Evolutionary conservation across 2,888 invertebrate genomes (phyloP), one percentile per base, ranked within the genome.

Genomic region (Nemotelus pantherinus): DNA sequence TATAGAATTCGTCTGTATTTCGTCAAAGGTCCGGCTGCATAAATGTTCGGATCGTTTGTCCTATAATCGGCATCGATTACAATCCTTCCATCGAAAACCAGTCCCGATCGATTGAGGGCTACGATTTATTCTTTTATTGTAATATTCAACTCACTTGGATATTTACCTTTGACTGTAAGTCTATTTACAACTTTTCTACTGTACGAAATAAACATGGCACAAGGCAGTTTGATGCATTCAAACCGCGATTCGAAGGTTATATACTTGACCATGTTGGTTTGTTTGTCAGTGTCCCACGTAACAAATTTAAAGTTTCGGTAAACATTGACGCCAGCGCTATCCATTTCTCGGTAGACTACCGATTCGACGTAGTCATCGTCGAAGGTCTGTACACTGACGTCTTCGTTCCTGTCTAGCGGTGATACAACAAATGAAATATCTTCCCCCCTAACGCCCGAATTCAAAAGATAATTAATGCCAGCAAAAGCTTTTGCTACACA

Each of bases 21-120:
- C 2, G 91, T 90, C 76, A 91, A 86, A 0, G 91, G 88, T 0
- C 93, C 93, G 2, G 92, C 93, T 0, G 90, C 93, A 82, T 88
- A 92, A 76, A 94, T 90, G 77, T 85, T 84, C 0, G 89, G 89
- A 83, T 93, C 93, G 83, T 91, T 92, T 0, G 93, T 93, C 65
- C 89, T 87, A 81, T 90, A 92, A 70, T 88, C 85, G 0, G 88
- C 87, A 76, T 91, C 89, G 63, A 93, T 91, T 1, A 93, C 90
- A 68, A 93, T 82, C 0, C 90, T 89, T 0, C 91, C 92, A 80
- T 92, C 91, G 83, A 91, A 91, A 0, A 91, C 90, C 45, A 92
- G 83, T 0, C 89, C 89, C 64, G 89, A 84, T 57, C 88, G 87
- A 77, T 89, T 90, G 81, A 92, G 89, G 9, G 92, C 92, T 89